Conservation (phyloP, 2,113 vertebrate species). For the Rissa tridactyla region DNA sequence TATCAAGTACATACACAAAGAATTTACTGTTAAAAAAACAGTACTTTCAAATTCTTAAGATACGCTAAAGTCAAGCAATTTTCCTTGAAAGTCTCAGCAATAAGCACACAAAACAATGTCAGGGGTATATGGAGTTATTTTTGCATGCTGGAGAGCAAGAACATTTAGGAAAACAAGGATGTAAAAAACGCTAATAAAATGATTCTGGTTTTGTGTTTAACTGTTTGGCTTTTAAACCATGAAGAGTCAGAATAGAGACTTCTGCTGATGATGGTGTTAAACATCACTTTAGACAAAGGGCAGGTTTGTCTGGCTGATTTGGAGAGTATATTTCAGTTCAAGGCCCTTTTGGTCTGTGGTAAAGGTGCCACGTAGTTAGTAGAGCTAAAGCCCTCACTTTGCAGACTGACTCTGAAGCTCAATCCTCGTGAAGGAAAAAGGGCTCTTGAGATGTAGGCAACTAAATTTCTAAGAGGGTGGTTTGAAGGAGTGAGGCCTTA, state of each 20-base stretch:
- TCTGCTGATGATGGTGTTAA: background rate
- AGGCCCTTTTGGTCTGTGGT: background rate
- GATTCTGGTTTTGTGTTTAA: background rate
- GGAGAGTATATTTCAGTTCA: background rate
- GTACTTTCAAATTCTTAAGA: background rate
- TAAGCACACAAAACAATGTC: background rate
- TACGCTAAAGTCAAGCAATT: background rate
- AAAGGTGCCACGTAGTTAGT: background rate
- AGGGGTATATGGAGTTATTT: background rate
- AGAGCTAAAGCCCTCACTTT: background rate
- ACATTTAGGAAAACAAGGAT: background rate
- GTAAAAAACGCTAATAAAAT: background rate
- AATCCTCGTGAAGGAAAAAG: background rate
- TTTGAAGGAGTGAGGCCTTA: background rate
- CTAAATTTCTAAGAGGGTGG: background rate
- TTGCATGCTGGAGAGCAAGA: background rate
- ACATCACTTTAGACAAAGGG: background rate
- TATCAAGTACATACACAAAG: rapidly evolving
- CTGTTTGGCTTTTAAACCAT: background rate
- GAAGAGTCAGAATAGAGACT: background rate
- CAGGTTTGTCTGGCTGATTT: background rate
- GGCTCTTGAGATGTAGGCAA: background rate
- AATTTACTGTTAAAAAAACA: background rate
- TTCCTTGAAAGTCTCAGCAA: background rate
- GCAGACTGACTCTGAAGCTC: background rate